A percentile compares a stretch with the other conserved stretches of the same genome.
phyloP scores from a whole-genome alignment of 2,113 vertebrate genomes.

The Theristicus caerulescens region DNA sequence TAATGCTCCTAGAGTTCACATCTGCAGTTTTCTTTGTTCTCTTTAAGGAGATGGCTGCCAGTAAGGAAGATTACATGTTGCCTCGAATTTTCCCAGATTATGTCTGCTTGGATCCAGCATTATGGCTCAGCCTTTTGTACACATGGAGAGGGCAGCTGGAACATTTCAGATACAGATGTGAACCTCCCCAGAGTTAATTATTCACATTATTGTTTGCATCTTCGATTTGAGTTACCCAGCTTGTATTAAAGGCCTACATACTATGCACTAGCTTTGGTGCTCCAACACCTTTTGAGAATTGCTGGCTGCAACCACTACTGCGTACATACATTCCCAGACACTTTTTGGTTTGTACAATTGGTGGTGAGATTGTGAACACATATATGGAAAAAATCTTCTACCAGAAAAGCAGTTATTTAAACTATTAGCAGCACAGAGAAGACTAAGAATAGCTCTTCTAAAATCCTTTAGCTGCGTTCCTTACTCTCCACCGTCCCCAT shows the following conservation, averaged over 20 bases:
- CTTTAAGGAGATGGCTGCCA: neutral
- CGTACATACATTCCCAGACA: neutral
- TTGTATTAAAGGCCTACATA: neutral
- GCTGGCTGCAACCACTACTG: neutral
- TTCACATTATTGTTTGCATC: conserved; percentile 2
- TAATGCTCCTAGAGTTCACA: neutral
- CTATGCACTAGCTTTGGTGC: neutral
- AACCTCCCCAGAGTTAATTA: conserved; percentile 4
- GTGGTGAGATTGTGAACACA: neutral
- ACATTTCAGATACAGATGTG: conserved; percentile 33
- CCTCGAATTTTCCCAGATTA: conserved; percentile 52
- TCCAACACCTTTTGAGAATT: neutral
- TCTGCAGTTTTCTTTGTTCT: neutral
- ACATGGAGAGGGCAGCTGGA: conserved; percentile 22
- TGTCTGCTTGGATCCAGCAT: neutral
- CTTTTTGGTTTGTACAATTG: neutral
- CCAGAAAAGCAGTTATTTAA: neutral
- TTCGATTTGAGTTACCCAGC: neutral
- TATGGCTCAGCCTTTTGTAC: neutral
- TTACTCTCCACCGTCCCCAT: neutral
- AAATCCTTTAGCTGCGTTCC: neutral
- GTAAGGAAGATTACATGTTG: conserved; percentile 33
- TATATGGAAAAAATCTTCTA: neutral
- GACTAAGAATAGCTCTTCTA: neutral
- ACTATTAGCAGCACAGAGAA: neutral